These are phyloP conservation scores for Lethenteron camtschaticum DNA, from an alignment of 2,113 vertebrate species.

Conservation along the genomic window DNA sequence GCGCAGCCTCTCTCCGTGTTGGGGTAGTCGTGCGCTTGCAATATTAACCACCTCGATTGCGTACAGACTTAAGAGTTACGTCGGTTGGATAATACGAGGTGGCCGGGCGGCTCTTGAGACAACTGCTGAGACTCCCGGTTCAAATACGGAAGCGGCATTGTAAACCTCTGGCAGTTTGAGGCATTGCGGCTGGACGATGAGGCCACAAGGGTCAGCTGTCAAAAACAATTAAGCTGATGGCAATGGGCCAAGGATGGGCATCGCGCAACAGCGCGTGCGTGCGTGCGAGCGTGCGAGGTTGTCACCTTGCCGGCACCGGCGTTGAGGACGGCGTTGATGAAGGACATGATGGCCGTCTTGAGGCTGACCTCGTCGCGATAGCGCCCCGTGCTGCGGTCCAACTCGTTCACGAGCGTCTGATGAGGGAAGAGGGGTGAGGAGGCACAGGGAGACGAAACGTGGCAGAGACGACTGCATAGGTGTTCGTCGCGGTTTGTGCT, in stretches of 20 bases:
- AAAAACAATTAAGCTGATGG: not conserved
- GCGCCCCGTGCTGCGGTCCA: slow-evolving; percentile 76
- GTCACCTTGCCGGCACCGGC: slow-evolving; percentile 80
- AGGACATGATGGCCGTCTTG: slow-evolving; percentile 98
- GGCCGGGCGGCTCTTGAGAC: no score
- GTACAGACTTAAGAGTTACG: no score
- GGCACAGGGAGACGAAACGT: not conserved
- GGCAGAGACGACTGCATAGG: not conserved
- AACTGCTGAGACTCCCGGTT: no score
- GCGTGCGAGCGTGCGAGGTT: not conserved
- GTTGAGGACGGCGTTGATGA: slow-evolving; percentile 91
- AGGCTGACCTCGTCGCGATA: slow-evolving; percentile 93
- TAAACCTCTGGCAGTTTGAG: no score
- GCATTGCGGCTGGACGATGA: no score
- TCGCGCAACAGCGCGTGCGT: not conserved
- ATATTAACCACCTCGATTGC: no score
- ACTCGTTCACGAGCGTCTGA: slow-evolving; percentile 75
- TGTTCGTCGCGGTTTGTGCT: not conserved
- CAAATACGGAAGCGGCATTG: no score
- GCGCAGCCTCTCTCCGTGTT: no score
- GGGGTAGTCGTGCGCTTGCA: no score
- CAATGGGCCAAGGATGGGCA: not conserved
- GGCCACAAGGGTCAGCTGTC: not conserved
- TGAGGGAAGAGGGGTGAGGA: not conserved
- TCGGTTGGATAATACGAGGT: no score